Evolutionary conservation across 2,888 invertebrate genomes (phyloP).

Genomic region (Salpingus planirostris): DNA sequence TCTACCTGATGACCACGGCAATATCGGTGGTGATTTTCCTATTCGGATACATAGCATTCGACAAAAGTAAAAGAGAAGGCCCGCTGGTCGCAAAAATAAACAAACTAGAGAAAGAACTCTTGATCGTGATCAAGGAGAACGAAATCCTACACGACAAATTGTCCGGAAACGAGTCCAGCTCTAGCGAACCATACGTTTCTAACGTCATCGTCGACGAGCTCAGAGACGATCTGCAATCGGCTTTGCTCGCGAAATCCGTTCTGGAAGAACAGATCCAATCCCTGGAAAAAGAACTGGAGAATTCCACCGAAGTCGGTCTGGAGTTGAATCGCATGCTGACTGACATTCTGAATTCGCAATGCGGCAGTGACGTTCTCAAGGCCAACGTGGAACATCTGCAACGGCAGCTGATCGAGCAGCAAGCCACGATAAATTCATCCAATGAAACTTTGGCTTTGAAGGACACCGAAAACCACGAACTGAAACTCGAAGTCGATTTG

Average conservation of each 20-base stretch:
- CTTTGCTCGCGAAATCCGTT: slow-evolving; percentile 41
- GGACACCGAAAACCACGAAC: slow-evolving; percentile 47
- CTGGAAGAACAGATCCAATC: slow-evolving; percentile 60
- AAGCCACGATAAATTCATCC: slow-evolving; percentile 46
- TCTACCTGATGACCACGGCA: slow-evolving; percentile 48
- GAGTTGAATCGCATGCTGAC: slow-evolving; percentile 62
- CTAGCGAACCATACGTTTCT: too few relatives aligned
- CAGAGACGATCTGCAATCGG: slow-evolving; percentile 54
- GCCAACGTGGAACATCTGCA: slow-evolving; percentile 59
- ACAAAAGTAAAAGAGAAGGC: slow-evolving; percentile 63
- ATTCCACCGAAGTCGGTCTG: slow-evolving; percentile 69
- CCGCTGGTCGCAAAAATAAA: slow-evolving; percentile 61
- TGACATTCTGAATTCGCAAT: slow-evolving; percentile 59
- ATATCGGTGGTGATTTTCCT: slow-evolving; percentile 63
- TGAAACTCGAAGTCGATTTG: slow-evolving; percentile 39
- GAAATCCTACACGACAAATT: slow-evolving; percentile 50
- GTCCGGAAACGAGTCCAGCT: slow-evolving; percentile 9
- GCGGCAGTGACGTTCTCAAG: slow-evolving; percentile 51
- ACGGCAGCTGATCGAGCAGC: slow-evolving; percentile 55
- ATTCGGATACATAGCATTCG: slow-evolving; percentile 69
- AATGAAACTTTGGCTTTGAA: slow-evolving; percentile 46
- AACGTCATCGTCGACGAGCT: slow-evolving; percentile 61
- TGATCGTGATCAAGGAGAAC: slow-evolving; percentile 55
- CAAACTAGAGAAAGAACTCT: slow-evolving; percentile 52
- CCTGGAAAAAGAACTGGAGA: slow-evolving; percentile 68